phyloP scores from a whole-genome alignment of 2,797 vertebrate genomes.

The Microctenopoma steveboyesi region DNA sequence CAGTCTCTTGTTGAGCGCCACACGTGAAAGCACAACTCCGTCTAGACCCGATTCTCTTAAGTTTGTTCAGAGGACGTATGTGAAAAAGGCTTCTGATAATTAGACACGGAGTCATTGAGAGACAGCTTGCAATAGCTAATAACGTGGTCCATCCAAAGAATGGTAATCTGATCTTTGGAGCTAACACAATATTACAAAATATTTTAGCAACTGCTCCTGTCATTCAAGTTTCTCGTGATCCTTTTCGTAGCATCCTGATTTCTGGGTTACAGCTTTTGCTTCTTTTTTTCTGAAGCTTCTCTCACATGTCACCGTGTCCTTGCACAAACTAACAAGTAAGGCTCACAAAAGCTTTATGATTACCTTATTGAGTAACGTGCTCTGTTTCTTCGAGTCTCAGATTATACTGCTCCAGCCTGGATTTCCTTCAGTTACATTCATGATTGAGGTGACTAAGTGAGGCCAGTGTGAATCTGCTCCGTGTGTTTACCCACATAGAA shows the following conservation, averaged over 20 bases:
- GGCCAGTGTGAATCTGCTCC: conserved; percentile 30
- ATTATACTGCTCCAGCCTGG: background rate
- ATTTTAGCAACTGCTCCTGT: background rate
- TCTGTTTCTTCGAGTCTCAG: background rate
- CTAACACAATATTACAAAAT: background rate
- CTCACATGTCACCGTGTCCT: conserved; percentile 30
- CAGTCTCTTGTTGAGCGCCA: too few species aligned
- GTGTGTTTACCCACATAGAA: conserved; percentile 42
- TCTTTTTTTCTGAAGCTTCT: conserved; percentile 12
- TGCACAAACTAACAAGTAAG: conserved; percentile 23
- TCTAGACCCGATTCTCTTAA: too few species aligned
- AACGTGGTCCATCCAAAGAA: too few species aligned
- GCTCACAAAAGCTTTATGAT: conserved; percentile 3
- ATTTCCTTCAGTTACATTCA: conserved; percentile 19
- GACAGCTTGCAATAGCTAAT: too few species aligned
- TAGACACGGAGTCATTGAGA: too few species aligned
- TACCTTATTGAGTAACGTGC: background rate
- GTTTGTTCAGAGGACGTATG: too few species aligned
- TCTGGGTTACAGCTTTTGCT: too few species aligned
- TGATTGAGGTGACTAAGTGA: conserved; percentile 27
- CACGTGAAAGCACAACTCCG: too few species aligned
- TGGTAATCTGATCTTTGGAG: background rate
- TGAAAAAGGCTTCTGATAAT: too few species aligned
- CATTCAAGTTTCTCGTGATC: background rate
- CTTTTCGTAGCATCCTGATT: background rate